These are phyloP conservation scores for Dioctria linearis DNA, from an alignment of 2,888 invertebrate genomes.

Conservation along the genomic window DNA sequence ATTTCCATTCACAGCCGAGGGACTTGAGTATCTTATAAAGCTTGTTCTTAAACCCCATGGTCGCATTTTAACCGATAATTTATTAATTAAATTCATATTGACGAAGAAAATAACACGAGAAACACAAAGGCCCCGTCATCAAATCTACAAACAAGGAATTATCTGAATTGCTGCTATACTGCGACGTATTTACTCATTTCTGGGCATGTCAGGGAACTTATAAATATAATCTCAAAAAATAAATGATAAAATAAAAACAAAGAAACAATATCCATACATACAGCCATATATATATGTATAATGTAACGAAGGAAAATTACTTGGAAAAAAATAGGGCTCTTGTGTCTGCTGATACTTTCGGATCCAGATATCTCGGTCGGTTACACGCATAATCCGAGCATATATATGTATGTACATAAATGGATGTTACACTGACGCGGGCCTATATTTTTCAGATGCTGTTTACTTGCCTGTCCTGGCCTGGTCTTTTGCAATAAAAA, in stretches of 20 bases:
- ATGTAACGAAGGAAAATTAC: no score
- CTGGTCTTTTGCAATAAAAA: constrained; percentile 5
- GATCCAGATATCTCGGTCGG: background rate
- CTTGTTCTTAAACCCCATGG: constrained; percentile 21
- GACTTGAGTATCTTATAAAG: constrained; percentile 2
- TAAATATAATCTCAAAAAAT: no score
- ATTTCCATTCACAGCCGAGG: constrained; percentile 27
- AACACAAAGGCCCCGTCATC: background rate
- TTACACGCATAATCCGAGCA: constrained; percentile 9
- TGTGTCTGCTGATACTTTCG: background rate
- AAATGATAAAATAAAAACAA: no score
- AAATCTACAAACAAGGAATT: background rate
- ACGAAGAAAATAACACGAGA: constrained; percentile 10
- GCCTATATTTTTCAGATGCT: background rate
- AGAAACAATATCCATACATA: no score
- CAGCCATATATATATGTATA: no score
- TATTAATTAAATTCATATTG: constrained; percentile 34
- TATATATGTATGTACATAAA: background rate
- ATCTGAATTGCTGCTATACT: no score
- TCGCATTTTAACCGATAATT: constrained; percentile 29
- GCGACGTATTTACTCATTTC: no score
- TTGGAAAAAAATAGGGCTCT: background rate
- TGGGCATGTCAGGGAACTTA: no score
- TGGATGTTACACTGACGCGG: constrained; percentile 3
- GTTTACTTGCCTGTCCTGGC: background rate